Base-by-base conservation (phyloP, 2,113 vertebrate species). In the Apodemus speciosus region DNA sequence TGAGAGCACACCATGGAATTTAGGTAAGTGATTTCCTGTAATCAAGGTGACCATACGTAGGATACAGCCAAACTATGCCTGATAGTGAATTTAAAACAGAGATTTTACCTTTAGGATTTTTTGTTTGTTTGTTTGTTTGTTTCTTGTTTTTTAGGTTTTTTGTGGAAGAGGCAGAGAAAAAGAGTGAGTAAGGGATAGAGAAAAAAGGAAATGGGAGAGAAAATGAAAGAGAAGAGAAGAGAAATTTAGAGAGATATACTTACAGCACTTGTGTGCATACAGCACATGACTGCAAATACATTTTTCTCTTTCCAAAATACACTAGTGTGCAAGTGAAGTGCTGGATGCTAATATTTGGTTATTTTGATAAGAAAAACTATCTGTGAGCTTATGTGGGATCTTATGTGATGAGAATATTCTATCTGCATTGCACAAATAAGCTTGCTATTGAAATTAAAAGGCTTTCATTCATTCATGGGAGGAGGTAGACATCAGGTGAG, bases 21-120 rank as follows among this genome's bases (percentile, higher is more conserved):
- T 90, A 94, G 96, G 95, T 95, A 97, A 97, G 96, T 92, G 64
- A 95, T 71, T 95, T 95, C 95, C 95, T 97, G 92, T 51, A 97
- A 96, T 94, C 93, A 98, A 96, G 89, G 92, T 89, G 88, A 51
- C 72, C 69, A 66, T 51, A 92, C 89, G n/a, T 83, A 90, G 35
- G 23, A 92, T 68, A 95, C 92, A 88, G 23, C 25, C 69, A 95
- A 75, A 73, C 1, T 51, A 56, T 51, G 53, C 6, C 49, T 72
- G n/a, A 46, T 35, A 85, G 91, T 85, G 23, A 80, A 84, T 71
- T 85, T 51, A 69, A 86, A 93, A 53, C 6, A 32, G 46, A 53
- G 9, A 76, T 62, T 89, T 51, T 43, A 60, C 43, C 62, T 66
- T 79, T 30, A 86, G 75, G 10, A 18, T 56, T 14, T n/a, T n/a